Percentiles rank a stretch among this genome's conserved stretches.
These are phyloP conservation scores for Callaeas wilsoni DNA, from an alignment of 2,113 vertebrate genomes.

Conservation along the genomic window DNA sequence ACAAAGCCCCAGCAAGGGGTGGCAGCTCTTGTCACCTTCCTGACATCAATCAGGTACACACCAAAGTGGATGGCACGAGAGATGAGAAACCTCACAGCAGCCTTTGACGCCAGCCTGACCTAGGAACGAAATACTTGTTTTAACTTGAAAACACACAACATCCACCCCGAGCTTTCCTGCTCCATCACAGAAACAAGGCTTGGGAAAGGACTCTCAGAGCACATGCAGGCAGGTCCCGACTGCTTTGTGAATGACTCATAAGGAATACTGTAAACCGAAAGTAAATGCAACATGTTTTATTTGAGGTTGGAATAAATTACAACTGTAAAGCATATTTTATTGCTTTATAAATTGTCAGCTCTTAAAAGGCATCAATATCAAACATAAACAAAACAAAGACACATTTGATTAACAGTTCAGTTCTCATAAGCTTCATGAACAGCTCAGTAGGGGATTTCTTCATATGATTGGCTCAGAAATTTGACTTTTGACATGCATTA, in stretches of 20 bases:
- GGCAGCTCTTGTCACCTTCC: not conserved
- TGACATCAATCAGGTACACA: not conserved
- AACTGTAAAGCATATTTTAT: constrained; percentile 55
- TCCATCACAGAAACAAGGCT: not conserved
- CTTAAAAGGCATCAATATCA: constrained; percentile 52
- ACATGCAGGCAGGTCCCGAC: not conserved
- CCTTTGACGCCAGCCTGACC: not conserved
- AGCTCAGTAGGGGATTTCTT: constrained; percentile 18
- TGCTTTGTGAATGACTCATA: not conserved
- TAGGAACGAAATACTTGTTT: not conserved
- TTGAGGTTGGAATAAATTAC: constrained; percentile 62
- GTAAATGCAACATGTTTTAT: constrained; percentile 54
- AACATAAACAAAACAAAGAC: constrained; percentile 53
- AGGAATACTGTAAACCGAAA: not conserved
- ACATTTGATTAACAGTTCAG: constrained; percentile 28
- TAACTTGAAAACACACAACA: not conserved
- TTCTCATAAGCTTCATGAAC: constrained; percentile 22
- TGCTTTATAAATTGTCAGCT: constrained; percentile 52
- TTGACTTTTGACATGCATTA: constrained; percentile 3
- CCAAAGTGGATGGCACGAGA: fast-evolving
- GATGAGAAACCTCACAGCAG: not conserved
- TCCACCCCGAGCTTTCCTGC: not conserved
- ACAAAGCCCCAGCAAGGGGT: not conserved
- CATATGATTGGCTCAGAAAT: not conserved
- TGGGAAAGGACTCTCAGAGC: not conserved